Conservation (phyloP, 2,888 invertebrate genomes). For the Sepioteuthis lessoniana region DNA sequence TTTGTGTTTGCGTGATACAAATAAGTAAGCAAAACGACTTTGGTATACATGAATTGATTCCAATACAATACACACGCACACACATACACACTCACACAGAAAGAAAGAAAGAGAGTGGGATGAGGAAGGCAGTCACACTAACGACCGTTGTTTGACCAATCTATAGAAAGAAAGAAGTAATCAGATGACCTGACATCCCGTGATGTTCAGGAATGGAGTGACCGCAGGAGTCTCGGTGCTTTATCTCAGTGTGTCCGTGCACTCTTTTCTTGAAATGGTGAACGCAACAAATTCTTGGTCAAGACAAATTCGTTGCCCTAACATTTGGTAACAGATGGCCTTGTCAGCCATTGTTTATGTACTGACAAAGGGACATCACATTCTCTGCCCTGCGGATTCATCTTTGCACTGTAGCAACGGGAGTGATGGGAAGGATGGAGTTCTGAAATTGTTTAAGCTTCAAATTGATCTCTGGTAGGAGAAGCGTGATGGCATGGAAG, state of each 20-base stretch:
- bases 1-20: too few species aligned
- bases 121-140: not conserved
- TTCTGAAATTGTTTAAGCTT: not conserved
- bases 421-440: not conserved
- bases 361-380: not conserved
- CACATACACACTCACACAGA: too few species aligned
- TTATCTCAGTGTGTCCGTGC: too few species aligned
- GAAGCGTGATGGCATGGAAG: not conserved
- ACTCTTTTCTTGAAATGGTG: not conserved
- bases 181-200: conserved; percentile 21
- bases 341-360: not conserved
- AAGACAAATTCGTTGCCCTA: not conserved
- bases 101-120: too few species aligned
- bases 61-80: too few species aligned
- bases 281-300: not conserved
- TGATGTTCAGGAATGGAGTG: not conserved
- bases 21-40: too few species aligned
- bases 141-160: not conserved
- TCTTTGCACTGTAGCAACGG: too few species aligned
- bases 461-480: not conserved
- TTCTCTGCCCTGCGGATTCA: not conserved
- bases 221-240: not conserved
- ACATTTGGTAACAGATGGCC: conserved; percentile 15
- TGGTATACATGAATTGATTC: too few species aligned
- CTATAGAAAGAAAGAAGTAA: not conserved